Base-by-base conservation (phyloP, 2,888 invertebrate species). In the Sylvicola cinctus region DNA sequence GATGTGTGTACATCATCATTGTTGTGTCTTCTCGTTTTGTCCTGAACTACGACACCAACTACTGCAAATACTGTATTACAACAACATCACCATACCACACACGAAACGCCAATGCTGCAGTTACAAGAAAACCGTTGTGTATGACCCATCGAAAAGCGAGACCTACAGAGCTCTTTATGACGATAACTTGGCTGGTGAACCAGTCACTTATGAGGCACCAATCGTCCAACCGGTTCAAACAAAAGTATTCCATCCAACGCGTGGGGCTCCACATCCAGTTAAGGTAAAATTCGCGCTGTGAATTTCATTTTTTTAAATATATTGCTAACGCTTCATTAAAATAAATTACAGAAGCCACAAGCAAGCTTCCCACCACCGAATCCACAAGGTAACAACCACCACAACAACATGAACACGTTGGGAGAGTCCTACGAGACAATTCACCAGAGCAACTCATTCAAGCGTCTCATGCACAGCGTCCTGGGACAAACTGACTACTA, bases 371-470 rank as follows among this genome's bases (percentile, higher is more conserved):
- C 60, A 52, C 53, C 58, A 49, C 52, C 55, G 46, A 44, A 50
- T 47, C 39, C 34, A 36, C 39, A 36, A 30, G 16, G 33, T 16
- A 29, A 36, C 29, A 36, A 36, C 16, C 25, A 34, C 30, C 27
- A 34, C 34, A 30, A 36, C 17, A 34, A 39, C 39, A 64, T 72
- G 46, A 77, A 72, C 56, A 67, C 73, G 36, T 54, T 74, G 44
- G 70, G 70, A 16, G 66, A 61, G 48, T 70, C 72, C 45, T 73
- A 75, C 50, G 85, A 85, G 52, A 69, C 70, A 49, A 87, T 88
- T 54, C 84, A 84, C 51, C 88, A 88, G 60, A 87, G 85, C 60
- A 78, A 80, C 59, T 83, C 83, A 43, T 88, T 88, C 68, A 84
- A 81, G 59, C 76, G 87, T 55, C 72, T 88, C 54, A 87, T 87